Evolutionary conservation across 2,113 vertebrate genomes (phyloP).

Genomic region (Odontesthes bonariensis): DNA sequence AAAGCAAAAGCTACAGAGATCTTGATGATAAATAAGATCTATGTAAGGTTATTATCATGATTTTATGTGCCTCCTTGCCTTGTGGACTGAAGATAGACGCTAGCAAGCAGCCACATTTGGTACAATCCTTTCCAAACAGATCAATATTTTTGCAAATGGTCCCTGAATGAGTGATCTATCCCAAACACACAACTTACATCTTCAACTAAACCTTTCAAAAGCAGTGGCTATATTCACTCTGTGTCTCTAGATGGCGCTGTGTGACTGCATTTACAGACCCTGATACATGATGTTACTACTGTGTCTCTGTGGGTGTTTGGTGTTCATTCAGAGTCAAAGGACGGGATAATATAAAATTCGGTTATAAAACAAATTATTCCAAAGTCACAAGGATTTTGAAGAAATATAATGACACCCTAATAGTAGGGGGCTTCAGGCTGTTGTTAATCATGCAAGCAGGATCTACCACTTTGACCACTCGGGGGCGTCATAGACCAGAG

Average conservation of each 20-base stretch:
- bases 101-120: too few relatives aligned
- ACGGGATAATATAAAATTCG: background rate
- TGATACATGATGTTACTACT: too few relatives aligned
- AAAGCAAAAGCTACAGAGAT: background rate
- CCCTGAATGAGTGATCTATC: background rate
- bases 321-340: background rate
- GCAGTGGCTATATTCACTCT: background rate
- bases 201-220: background rate
- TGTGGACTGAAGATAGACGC: too few relatives aligned
- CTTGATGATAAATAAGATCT: too few relatives aligned
- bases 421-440: too few relatives aligned
- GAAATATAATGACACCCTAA: background rate
- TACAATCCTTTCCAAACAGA: background rate
- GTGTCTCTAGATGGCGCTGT: background rate
- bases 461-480: constrained; percentile 24
- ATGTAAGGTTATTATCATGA: too few relatives aligned
- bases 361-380: background rate
- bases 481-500: constrained; percentile 59
- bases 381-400: background rate
- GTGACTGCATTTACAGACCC: background rate
- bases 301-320: background rate
- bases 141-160: background rate
- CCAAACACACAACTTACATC: background rate
- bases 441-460: background rate
- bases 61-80: too few relatives aligned